phyloP scores from a whole-genome alignment of 1,140 invertebrate species.

The Agraylea sexmaculata region DNA sequence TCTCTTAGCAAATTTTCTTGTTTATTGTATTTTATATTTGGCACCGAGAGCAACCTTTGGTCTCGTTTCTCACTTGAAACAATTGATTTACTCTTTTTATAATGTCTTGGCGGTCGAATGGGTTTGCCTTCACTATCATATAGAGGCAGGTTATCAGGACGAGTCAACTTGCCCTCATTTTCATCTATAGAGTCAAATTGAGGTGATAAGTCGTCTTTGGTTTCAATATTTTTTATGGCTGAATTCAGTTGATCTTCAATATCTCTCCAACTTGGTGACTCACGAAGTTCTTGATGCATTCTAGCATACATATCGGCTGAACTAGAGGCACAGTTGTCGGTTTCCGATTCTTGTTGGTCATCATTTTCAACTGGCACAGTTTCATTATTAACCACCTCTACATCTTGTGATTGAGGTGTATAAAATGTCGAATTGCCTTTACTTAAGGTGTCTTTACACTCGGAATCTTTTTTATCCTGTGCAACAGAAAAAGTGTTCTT shows the following conservation, averaged over 20 bases:
- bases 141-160: constrained; percentile 53
- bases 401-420: constrained; percentile 26
- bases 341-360: constrained; percentile 3
- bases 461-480: constrained; percentile 28
- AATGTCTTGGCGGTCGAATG: constrained; percentile 45
- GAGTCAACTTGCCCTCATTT: constrained; percentile 16
- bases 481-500: constrained; percentile 49
- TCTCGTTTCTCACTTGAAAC: constrained; percentile 41
- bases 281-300: constrained; percentile 33
- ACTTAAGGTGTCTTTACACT: constrained; percentile 24
- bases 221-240: constrained; percentile 21
- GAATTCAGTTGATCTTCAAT: constrained; percentile 22
- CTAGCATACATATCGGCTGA: constrained; percentile 30
- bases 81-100: constrained; percentile 40
- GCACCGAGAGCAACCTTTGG: constrained; percentile 59
- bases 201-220: constrained; percentile 15
- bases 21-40: constrained; percentile 58
- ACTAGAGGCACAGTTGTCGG: neutral
- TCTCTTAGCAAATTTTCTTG: constrained; percentile 29
- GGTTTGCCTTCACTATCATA: constrained; percentile 48
- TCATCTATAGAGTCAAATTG: constrained; percentile 30
- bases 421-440: constrained; percentile 38
- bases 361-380: constrained; percentile 10
- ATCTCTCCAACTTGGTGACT: constrained; percentile 27
- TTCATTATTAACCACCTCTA: constrained; percentile 1